Evolutionary conservation across 2,888 invertebrate species (phyloP).

Genomic region (Lasioglossum pauxillum): DNA sequence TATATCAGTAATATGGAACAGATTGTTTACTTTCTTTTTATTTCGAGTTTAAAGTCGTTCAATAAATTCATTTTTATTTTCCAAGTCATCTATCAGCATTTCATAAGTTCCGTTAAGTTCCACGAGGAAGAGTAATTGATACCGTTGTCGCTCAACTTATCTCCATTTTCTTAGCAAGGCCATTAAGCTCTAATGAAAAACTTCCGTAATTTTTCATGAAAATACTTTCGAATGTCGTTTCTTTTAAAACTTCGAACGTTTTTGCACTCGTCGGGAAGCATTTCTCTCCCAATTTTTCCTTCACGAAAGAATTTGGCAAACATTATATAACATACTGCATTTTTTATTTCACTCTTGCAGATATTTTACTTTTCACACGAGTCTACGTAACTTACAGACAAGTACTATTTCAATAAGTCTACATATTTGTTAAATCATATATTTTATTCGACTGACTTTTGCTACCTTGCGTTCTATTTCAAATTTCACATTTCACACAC

Average conservation of each 20-base stretch:
- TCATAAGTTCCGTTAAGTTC: background rate
- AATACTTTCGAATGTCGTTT: background rate
- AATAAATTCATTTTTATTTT: background rate
- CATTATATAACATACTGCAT: background rate
- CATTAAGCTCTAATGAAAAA: conserved; percentile 11
- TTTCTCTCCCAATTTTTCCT: background rate
- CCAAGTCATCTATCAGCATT: background rate
- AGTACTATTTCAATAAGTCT: background rate
- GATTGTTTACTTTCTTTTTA: background rate
- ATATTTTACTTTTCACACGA: background rate
- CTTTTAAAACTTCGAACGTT: background rate
- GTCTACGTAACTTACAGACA: background rate
- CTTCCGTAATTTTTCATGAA: background rate
- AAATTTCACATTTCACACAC: too few relatives aligned
- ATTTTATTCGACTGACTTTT: too few relatives aligned
- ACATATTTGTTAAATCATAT: too few relatives aligned
- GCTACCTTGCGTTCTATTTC: too few relatives aligned
- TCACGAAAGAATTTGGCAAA: background rate
- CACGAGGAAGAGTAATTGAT: conserved; percentile 5
- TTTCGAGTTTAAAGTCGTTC: background rate
- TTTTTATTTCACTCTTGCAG: background rate
- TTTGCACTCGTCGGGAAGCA: background rate
- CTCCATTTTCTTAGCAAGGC: background rate
- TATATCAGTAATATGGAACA: background rate
- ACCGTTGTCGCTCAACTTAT: conserved; percentile 9